Evolutionary conservation across 64 coral and sea anemone genomes (phyloP), one percentile per base, ranked within the genome.

Genomic region (Dendronephthya gigantea): DNA sequence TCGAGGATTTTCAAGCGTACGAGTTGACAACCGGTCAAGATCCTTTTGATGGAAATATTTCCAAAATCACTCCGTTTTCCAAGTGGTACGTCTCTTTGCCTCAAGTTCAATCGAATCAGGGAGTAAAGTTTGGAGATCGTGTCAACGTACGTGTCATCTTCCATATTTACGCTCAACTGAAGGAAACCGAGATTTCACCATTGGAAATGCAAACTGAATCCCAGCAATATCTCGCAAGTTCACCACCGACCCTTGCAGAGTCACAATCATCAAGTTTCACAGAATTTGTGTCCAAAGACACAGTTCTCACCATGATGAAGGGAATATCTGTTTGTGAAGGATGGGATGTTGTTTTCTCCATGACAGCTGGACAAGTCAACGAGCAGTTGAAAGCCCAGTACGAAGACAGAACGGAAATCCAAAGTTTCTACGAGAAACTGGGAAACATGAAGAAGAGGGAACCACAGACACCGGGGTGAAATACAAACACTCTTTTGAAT

Each of bases 71-170:
- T 29, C 82, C 82, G 2, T 83, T 83, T 29, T 83, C 82, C 34
- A 83, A 14, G 22, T 83, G 82, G 82, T 39, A 43, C 23, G 43
- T 83, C 45, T 83, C 82, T 1, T 83, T 83, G 40, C 82, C 82
- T 27, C 12, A 83, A 39, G 45, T 39, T 0, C 36, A 83, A 9
- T 39, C 36, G 4, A 83, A 83, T 48, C 2, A 83, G 45, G 82
- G 43, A 4, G 45, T 83, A 4, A 48, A 49, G 4, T 83, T 83
- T 48, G 40, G 45, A n/a, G 28, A 41, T 48, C 4, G 82, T 17
- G 32, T 83, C 34, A 83, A 19, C 41, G 35, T 83, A 38, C 82
- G 82, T 15, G 37, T 83, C 82, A 83, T 29, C 82, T 83, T 83
- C 45, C 34, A 6, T 4, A 83, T 83, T 19, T 83, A 83, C 40